phyloP scores from a whole-genome alignment of 1,140 invertebrate genomes.

The Scaptomyza pallida region DNA sequence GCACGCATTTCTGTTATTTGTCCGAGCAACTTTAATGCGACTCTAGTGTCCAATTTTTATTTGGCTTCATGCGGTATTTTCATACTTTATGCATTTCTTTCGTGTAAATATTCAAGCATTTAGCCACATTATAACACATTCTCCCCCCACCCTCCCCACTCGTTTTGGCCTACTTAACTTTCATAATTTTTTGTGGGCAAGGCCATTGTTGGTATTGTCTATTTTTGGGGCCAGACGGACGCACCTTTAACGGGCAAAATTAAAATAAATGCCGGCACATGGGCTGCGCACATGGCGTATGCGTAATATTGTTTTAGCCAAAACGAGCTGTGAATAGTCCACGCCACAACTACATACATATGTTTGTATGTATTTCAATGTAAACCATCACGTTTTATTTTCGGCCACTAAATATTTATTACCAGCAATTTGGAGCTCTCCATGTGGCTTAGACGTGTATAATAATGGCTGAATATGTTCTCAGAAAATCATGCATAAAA shows the following conservation, averaged over 20 bases:
- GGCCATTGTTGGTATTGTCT: conserved; percentile 51
- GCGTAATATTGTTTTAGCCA: conserved; percentile 61
- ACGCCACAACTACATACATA: no score
- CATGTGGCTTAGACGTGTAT: conserved; percentile 10
- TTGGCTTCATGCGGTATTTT: conserved; percentile 3
- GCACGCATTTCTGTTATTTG: conserved; percentile 74
- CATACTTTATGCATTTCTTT: conserved; percentile 69
- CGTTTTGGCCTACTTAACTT: conserved; percentile 1
- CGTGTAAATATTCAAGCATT: conserved; percentile 67
- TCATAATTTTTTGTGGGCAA: conserved; percentile 71
- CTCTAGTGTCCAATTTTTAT: conserved; percentile 59
- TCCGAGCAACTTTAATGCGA: conserved; percentile 61
- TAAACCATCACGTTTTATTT: not conserved
- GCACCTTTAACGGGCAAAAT: conserved; percentile 52
- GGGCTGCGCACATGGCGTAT: conserved; percentile 63
- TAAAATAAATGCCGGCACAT: conserved; percentile 61
- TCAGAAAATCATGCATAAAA: no score
- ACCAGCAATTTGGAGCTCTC: conserved; percentile 36
- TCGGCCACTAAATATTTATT: conserved; percentile 54
- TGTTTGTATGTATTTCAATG: conserved; percentile 68
- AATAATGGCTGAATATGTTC: conserved; percentile 11
- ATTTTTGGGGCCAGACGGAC: conserved; percentile 63
- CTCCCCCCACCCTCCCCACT: not conserved
- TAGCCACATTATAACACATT: conserved; percentile 6
- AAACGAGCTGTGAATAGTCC: conserved; percentile 68